Conservation (phyloP, 2,113 vertebrate species). For the Ptyas mucosa region DNA sequence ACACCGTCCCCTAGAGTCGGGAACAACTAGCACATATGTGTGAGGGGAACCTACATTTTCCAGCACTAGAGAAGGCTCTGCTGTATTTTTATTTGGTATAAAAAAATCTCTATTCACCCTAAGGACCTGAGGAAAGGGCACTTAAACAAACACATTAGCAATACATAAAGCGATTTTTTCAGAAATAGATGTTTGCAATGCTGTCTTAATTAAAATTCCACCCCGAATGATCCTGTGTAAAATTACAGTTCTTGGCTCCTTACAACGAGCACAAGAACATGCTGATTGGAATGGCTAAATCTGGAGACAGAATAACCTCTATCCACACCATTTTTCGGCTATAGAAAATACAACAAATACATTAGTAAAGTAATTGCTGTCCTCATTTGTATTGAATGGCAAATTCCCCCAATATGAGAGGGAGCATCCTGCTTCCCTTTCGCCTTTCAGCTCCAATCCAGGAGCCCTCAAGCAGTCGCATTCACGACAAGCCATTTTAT, state of each 20-base stretch:
- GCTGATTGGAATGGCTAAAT: conserved; percentile 61
- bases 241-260: conserved; percentile 7
- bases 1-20: no score
- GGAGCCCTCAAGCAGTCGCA: no score
- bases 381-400: neutral
- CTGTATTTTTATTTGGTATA: neutral
- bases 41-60: neutral
- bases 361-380: neutral
- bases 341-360: neutral
- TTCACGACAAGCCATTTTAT: no score
- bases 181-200: conserved; percentile 49
- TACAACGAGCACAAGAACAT: conserved; percentile 34
- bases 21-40: no score
- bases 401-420: no score
- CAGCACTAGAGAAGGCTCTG: neutral
- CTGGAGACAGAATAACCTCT: neutral
- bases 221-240: conserved; percentile 25
- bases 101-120: neutral
- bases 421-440: no score
- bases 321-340: neutral
- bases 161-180: conserved; percentile 57
- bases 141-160: conserved; percentile 49
- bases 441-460: no score
- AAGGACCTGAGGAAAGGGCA: conserved; percentile 48
- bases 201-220: conserved; percentile 26